Evolutionary conservation across 1,140 invertebrate genomes (phyloP), one percentile per base, ranked within the genome.

Genomic region (Atta texana): DNA sequence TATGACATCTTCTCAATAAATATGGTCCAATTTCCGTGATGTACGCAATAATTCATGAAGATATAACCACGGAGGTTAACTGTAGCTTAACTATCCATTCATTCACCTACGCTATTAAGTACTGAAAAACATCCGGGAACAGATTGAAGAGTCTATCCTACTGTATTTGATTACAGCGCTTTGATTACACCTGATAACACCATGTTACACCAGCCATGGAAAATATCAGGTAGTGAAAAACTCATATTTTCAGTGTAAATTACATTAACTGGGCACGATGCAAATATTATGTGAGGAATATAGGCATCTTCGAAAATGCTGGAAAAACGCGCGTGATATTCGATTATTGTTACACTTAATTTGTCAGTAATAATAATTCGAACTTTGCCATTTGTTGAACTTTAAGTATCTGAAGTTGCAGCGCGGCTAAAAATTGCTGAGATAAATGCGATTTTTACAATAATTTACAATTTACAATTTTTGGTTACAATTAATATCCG

Each of bases 141-240:
- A 71, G 51, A 75, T 84, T 55, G 69, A 74, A 84, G 16, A 74
- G 69, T 84, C 34, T 24, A 74, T 49, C 39, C 39, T 16, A 18
- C 7, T 44, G 34, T 82, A 82, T 84, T 82, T 49, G 80, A 82
- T 82, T 75, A 84, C n/a, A 12, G 7, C 10, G 24, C 69, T 74
- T 59, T 82, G 24, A 24, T 24, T 24, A 24, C 68, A 82, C 68
- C 80, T 74, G n/a, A n/a, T n/a, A n/a, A n/a, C n/a, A n/a, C n/a
- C n/a, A 82, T 55, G 68, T 55, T 61, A 63, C 44, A 24, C 14
- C 21, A n/a, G 49, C 14, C 6, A 31, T 28, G 18, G 69, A 28
- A 84, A 84, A 84, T 84, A 69, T 84, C 69, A 84, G 55, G 14
- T 84, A 24, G 24, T 34, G 69, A 75, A 84, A 84, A 75, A 84